Conservation (phyloP, 2,888 invertebrate species). For the Epistrophe grossulariae region DNA sequence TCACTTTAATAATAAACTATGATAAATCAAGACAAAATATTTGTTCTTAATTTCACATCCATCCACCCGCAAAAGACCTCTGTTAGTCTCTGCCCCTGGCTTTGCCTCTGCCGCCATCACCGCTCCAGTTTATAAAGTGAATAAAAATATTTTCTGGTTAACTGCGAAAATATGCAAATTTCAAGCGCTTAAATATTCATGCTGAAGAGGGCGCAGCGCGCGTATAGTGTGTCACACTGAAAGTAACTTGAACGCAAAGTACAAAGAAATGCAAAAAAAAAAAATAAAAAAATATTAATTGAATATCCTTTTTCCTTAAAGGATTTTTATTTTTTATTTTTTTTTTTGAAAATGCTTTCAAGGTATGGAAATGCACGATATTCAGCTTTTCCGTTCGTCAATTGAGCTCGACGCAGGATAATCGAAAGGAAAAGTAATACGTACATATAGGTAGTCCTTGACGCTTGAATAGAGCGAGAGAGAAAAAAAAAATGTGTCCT, state of each 20-base stretch:
- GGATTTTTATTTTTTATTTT: not conserved
- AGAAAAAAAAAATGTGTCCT: constrained; percentile 3
- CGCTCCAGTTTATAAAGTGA: not conserved
- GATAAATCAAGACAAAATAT: constrained; percentile 66
- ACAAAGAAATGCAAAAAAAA: not conserved
- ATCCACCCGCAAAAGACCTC: not conserved
- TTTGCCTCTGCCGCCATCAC: not conserved
- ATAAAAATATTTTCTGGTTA: constrained; percentile 65
- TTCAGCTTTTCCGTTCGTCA: constrained; percentile 25
- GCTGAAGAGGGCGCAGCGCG: constrained; percentile 2
- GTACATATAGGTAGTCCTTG: constrained; percentile 22
- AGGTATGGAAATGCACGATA: constrained; percentile 35
- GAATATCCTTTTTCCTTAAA: constrained; percentile 60
- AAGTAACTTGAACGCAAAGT: constrained; percentile 16
- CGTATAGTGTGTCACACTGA: not conserved
- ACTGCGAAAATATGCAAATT: constrained; percentile 72
- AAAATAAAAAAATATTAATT: constrained; percentile 45
- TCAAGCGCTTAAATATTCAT: constrained; percentile 37
- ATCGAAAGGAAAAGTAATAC: constrained; percentile 63
- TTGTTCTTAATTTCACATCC: constrained; percentile 61
- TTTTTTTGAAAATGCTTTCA: constrained; percentile 18
- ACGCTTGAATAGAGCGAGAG: not conserved
- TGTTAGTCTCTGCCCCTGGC: not conserved
- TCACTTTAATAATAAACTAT: constrained; percentile 44
- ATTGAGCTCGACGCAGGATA: constrained; percentile 23